Base-by-base conservation (phyloP, 2,113 vertebrate species). In the Chaenogobius annularis region DNA sequence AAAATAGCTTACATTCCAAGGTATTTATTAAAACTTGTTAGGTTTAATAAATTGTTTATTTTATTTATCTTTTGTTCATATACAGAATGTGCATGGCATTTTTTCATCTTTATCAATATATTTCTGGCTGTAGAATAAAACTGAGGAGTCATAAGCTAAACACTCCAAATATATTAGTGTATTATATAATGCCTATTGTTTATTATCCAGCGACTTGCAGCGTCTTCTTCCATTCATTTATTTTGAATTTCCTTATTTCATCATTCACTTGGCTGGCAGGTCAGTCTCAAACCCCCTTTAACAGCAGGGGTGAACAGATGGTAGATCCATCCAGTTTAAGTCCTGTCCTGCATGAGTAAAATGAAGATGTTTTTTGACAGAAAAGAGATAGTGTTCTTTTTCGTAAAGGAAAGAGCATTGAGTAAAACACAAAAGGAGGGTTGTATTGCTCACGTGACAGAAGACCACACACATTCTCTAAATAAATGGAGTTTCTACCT, bases 261-360 rank as follows among this genome's bases (percentile, higher is more conserved):
- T 77, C 75, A 68, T 4, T 74, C 74, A 20, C 67, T 11, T 54
- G 50, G 62, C 62, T 17, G 59, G 26, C 82, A 77, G 80, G 72
- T 82, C 82, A 78, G 72, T 84, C 75, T 77, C 84, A 54, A 83
- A 81, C 58, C 55, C 72, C 31, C 26, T 58, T 40, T 71, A 78
- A 46, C 85, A 79, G 82, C 73, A 50, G 83, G 75, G 82, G 19
- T n/a, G 47, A 77, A 55, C 82, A 88, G 68, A 86, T 81, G 83
- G 83, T 47, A 14, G 55, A 75, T 37, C 69, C 20, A 20, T 54
- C 50, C 50, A 54, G 19, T 20, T 10, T 10, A 10, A 1, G 50
- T 54, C 50, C 19, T 54, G 50, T 54, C n/a, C 8, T n/a, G 7
- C 50, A 48, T 48, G 47, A 54, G 50, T 54, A 20, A 54, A 52